Evolutionary conservation across 2,113 vertebrate genomes (phyloP), one percentile per base, ranked within the genome.

Genomic region (Nyctibius bracteatus): DNA sequence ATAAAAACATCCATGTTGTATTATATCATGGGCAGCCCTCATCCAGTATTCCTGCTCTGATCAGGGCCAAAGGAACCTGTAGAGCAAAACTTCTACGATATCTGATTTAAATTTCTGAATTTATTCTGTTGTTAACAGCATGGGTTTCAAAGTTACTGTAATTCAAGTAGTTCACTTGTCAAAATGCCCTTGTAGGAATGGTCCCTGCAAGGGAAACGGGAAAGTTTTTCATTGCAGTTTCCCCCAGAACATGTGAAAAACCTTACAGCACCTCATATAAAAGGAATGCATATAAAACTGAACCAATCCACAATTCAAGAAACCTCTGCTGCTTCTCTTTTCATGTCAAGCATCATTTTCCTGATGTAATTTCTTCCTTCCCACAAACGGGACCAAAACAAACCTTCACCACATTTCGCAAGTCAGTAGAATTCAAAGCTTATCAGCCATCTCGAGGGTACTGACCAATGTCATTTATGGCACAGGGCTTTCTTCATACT

Each of bases 301-400:
- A 89, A 54, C 57, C 51, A 39, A 35, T 49, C 57, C 92, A 74
- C 65, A 73, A 13, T 49, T 65, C 46, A 74, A 88, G 57, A 97
- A 85, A 87, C 73, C 41, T 81, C 16, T 84, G 73, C 44, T 3
- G 19, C 67, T 90, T 94, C 90, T 90, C 41, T 92, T 92, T 94
- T 96, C 68, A 74, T 37, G 21, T 71, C 71, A 55, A 86, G 62
- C 28, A 20, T 96, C 72, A 58, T 82, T 71, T 83, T 62, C 54
- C 75, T 81, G 70, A 66, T 77, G 57, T 58, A 68, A 85, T 94
- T 91, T 95, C 61, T 94, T 93, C 87, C 85, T 86, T 88, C 75
- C 72, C 78, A 94, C 75, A 82, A 79, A 33, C 1, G 30, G 57
- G 81, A 92, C 44, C 86, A 89, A 89, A 96, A 75, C 83, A 94